Conservation (phyloP, 2,113 vertebrate genomes). For the Podarcis raffonei region DNA sequence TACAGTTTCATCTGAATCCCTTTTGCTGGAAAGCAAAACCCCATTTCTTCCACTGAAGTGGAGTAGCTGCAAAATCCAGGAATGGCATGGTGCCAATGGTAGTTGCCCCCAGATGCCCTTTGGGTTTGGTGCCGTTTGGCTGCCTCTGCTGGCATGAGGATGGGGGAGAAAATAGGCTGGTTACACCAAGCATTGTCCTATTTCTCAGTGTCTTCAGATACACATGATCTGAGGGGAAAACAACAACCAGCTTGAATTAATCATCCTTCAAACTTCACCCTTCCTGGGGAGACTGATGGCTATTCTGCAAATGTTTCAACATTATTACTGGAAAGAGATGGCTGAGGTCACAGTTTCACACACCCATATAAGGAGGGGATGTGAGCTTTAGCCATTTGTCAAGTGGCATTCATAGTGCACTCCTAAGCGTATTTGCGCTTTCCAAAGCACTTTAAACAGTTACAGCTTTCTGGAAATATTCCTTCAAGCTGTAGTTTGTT, state of each 20-base stretch:
- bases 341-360: background rate
- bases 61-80: background rate
- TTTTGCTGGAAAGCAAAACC: background rate
- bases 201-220: background rate
- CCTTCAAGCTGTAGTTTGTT: too few species aligned
- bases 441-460: too few species aligned
- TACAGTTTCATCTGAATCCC: background rate
- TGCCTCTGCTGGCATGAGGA: background rate
- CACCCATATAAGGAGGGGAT: background rate
- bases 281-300: background rate
- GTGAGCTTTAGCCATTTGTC: background rate
- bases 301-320: background rate
- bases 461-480: too few species aligned
- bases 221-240: too few species aligned
- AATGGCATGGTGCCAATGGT: background rate
- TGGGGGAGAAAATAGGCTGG: background rate
- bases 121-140: background rate
- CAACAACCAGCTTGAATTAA: background rate
- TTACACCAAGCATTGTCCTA: background rate
- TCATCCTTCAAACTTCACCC: background rate
- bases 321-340: background rate
- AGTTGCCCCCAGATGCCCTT: background rate
- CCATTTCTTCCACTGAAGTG: background rate
- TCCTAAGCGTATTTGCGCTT: too few species aligned
- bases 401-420: too few species aligned